Evolutionary conservation across 1,140 invertebrate species (phyloP).

Genomic region (Drosophila pseudoobscura): DNA sequence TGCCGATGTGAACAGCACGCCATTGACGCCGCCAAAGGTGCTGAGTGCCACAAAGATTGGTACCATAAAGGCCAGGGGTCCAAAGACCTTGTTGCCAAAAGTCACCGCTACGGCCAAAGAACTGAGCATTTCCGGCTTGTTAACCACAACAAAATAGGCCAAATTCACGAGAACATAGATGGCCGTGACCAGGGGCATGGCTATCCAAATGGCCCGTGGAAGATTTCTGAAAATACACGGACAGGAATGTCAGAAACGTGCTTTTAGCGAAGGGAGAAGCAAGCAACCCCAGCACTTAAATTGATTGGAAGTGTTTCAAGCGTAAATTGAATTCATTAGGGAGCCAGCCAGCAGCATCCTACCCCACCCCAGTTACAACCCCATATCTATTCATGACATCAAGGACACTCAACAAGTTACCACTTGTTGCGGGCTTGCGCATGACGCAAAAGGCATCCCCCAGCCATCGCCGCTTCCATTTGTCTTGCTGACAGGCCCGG

Average conservation of each 20-base stretch:
- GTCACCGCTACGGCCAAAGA: constrained; percentile 93
- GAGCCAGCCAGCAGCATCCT: constrained; percentile 8
- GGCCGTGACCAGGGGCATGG: constrained; percentile 92
- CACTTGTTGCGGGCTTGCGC: constrained; percentile 71
- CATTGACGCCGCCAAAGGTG: constrained; percentile 94
- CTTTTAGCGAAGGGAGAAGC: constrained; percentile 2
- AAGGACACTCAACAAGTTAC: constrained; percentile 72
- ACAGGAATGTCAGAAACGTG: constrained; percentile 19
- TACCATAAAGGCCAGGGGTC: constrained; percentile 90
- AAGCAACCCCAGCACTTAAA: constrained; percentile 50
- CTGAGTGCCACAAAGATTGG: constrained; percentile 94
- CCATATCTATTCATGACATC: constrained; percentile 17
- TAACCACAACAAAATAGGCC: constrained; percentile 94
- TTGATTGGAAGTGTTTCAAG: constrained; percentile 55
- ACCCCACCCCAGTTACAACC: not conserved
- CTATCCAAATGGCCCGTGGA: constrained; percentile 94
- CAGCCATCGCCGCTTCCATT: constrained; percentile 31
- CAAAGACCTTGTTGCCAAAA: constrained; percentile 92
- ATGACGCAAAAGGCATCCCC: constrained; percentile 52
- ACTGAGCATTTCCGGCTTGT: constrained; percentile 89
- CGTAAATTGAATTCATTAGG: constrained; percentile 78
- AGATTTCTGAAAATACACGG: constrained; percentile 87
- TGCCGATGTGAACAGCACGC: constrained; percentile 95
- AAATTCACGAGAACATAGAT: constrained; percentile 95
- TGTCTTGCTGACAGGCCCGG: constrained; percentile 36